Evolutionary conservation across 2,113 vertebrate species (phyloP).

Genomic region (Istiophorus platypterus): DNA sequence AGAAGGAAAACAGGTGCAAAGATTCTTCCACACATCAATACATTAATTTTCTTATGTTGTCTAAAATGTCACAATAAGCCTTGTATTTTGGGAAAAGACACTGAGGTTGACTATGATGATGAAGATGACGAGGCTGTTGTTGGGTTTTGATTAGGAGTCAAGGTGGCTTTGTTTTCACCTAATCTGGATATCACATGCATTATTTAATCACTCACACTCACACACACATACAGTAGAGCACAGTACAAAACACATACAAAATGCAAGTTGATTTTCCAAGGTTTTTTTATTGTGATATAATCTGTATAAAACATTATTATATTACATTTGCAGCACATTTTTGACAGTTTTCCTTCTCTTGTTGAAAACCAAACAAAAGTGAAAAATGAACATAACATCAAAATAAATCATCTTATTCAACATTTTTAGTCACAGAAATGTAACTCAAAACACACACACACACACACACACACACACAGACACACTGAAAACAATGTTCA

Average conservation of each 20-base stretch:
- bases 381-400: not conserved
- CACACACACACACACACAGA: no score
- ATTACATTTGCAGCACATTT: not conserved
- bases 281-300: slow-evolving; percentile 46
- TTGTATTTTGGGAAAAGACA: not conserved
- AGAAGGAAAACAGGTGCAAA: not conserved
- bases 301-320: not conserved
- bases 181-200: slow-evolving; percentile 14
- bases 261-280: not conserved
- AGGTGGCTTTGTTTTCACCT: slow-evolving; percentile 12
- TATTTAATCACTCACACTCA: slow-evolving; percentile 4
- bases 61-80: not conserved
- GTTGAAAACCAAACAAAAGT: slow-evolving; percentile 18
- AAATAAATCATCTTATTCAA: not conserved
- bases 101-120: not conserved
- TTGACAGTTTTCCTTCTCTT: not conserved
- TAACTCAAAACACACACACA: not conserved
- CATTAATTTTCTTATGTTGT: not conserved
- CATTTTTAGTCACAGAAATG: not conserved
- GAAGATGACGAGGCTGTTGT: not conserved
- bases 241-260: not conserved
- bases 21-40: not conserved
- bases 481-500: not conserved
- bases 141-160: not conserved
- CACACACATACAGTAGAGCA: not conserved